Evolutionary conservation across 1,140 invertebrate genomes (phyloP).

Genomic region (Probaryconus sp.): DNA sequence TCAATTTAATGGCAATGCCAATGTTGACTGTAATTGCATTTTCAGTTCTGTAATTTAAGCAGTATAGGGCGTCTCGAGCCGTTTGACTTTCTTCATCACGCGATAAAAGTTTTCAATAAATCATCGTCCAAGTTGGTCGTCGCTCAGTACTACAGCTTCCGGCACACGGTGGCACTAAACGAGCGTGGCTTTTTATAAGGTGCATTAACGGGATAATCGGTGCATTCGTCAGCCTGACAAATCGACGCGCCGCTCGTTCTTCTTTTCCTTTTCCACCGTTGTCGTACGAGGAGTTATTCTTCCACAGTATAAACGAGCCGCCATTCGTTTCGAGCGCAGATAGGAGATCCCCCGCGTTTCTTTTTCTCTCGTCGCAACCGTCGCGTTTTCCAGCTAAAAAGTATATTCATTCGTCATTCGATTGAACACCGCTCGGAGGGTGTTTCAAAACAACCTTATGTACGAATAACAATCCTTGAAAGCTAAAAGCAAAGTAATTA

Average conservation of each 20-base stretch:
- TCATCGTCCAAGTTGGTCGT: conserved; percentile 55
- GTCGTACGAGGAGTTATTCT: conserved; percentile 55
- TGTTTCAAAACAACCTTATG: conserved; percentile 33
- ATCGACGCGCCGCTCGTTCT: conserved; percentile 53
- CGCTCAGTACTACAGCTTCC: conserved; percentile 25
- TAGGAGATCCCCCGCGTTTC: conserved; percentile 42
- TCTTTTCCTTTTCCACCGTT: conserved; percentile 54
- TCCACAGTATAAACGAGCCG: conserved; percentile 48
- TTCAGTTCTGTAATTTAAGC: conserved; percentile 41
- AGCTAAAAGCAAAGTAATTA: neutral
- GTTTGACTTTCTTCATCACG: conserved; percentile 45
- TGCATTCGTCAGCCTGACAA: conserved; percentile 63
- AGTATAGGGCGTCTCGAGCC: conserved; percentile 7
- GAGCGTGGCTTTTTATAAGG: conserved; percentile 57
- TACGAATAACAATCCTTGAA: too few species aligned
- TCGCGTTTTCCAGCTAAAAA: conserved; percentile 39
- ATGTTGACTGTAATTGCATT: too few species aligned
- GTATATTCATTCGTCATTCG: conserved; percentile 55
- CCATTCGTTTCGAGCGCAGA: conserved; percentile 48
- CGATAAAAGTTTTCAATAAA: conserved; percentile 65
- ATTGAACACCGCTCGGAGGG: conserved; percentile 33
- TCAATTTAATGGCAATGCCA: too few species aligned
- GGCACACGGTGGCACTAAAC: conserved; percentile 28
- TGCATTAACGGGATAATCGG: conserved; percentile 62
- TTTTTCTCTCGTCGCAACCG: conserved; percentile 37